Evolutionary conservation across 92 coral and sea anemone genomes (phyloP).

Genomic region (Porites lobata): DNA sequence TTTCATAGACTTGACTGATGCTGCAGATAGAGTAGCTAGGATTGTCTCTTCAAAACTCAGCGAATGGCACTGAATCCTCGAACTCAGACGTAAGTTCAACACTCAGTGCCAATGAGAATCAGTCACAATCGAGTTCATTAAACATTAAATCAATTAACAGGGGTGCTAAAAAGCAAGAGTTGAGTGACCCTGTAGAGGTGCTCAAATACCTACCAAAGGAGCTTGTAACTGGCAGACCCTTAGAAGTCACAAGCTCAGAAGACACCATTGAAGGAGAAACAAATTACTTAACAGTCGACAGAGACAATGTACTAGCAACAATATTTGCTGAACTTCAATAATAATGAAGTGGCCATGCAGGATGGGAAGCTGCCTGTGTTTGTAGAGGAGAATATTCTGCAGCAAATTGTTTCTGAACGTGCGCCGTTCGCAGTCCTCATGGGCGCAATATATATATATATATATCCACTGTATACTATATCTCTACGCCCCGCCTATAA

Average conservation of each 20-base stretch:
- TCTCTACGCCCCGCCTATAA: no score
- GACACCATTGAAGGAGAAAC: slow-evolving; percentile 46
- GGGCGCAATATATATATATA: no score
- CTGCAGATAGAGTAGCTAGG: no score
- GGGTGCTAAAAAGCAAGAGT: slow-evolving; percentile 20
- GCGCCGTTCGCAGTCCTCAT: background rate
- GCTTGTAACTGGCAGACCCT: slow-evolving; percentile 7
- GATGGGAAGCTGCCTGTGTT: slow-evolving; percentile 68
- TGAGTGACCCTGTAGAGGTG: slow-evolving; percentile 25
- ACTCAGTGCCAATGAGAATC: background rate
- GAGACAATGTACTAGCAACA: slow-evolving; percentile 48
- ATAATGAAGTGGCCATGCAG: slow-evolving; percentile 61
- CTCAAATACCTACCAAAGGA: slow-evolving; percentile 2
- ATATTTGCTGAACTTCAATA: slow-evolving; percentile 63
- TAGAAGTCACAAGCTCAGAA: slow-evolving; percentile 3
- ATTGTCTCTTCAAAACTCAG: no score
- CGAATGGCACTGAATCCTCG: no score
- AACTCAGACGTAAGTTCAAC: background rate
- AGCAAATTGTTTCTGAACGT: slow-evolving; percentile 53
- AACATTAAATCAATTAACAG: background rate
- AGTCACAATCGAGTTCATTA: background rate
- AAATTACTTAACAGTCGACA: slow-evolving; percentile 60
- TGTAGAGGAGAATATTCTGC: slow-evolving; percentile 54
- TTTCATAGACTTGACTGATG: no score
- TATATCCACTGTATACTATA: no score